Conservation (phyloP, 2,113 vertebrate species). For the Cryptomyrus ogoouensis region DNA sequence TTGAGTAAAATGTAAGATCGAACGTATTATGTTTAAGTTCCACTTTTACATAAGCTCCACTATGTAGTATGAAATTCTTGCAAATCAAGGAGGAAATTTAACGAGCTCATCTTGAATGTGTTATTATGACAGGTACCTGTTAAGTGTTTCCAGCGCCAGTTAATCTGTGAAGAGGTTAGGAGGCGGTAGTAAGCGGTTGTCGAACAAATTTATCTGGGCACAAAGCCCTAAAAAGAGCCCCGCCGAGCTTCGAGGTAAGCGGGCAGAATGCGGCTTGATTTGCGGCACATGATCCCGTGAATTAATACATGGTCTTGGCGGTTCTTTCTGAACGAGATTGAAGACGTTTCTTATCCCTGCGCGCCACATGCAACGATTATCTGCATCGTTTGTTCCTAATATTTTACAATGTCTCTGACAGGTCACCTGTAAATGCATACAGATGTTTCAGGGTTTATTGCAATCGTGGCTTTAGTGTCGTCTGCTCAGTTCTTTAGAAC, state of each 20-base stretch:
- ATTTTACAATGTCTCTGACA: constrained; percentile 11
- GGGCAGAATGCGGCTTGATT: constrained; percentile 82
- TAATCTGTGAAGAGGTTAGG: constrained; percentile 74
- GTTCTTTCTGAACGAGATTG: background rate
- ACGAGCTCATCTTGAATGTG: background rate
- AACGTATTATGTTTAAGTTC: background rate
- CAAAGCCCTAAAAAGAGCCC: constrained; percentile 70
- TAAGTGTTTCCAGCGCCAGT: background rate
- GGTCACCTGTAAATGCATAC: background rate
- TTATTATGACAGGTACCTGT: background rate
- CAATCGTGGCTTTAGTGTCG: background rate
- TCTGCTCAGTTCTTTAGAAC: background rate
- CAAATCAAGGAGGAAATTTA: background rate
- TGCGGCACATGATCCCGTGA: constrained; percentile 66
- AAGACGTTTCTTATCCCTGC: background rate
- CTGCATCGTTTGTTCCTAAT: constrained; percentile 8
- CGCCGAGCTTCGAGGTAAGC: constrained; percentile 84
- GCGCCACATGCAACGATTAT: background rate
- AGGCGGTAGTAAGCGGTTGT: constrained; percentile 48
- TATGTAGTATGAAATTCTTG: background rate
- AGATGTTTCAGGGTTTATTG: background rate
- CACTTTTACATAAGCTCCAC: background rate
- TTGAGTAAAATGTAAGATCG: background rate
- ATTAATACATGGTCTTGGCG: constrained; percentile 25
- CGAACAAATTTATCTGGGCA: constrained; percentile 50